These are phyloP conservation scores for Icerya purchasi DNA, from an alignment of 2,888 invertebrate species.

Conservation along the genomic window DNA sequence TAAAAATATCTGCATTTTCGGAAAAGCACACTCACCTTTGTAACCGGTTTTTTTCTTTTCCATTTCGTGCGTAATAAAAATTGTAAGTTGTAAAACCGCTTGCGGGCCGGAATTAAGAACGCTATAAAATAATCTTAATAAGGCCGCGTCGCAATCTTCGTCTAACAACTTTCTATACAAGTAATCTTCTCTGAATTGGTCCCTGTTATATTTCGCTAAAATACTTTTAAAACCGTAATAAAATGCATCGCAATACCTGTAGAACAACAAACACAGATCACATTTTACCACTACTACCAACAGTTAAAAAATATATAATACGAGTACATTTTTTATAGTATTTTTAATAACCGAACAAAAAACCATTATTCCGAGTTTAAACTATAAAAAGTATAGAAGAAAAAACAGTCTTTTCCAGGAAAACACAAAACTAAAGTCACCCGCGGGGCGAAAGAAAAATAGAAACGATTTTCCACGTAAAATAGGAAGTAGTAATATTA, in stretches of 20 bases:
- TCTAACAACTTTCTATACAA: constrained; percentile 10
- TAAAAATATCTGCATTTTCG: no score
- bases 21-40: background rate
- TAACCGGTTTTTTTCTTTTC: background rate
- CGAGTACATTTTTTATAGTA: no score
- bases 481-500: no score
- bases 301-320: no score
- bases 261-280: background rate
- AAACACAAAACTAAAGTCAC: no score
- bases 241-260: constrained; percentile 8
- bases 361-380: no score
- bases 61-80: constrained; percentile 1
- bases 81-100: constrained; percentile 7
- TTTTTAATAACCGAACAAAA: no score
- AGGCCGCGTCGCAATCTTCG: constrained; percentile 11
- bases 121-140: constrained; percentile 9
- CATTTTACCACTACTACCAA: background rate
- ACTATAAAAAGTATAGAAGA: no score
- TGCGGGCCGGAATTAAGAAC: constrained; percentile 10
- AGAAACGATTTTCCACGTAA: no score
- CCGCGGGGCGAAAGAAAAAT: no score
- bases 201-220: constrained; percentile 5
- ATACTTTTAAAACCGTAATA: constrained; percentile 6
- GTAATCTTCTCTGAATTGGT: constrained; percentile 7
- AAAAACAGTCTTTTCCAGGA: no score